Evolutionary conservation across 2,113 vertebrate genomes (phyloP).

Genomic region (Pomatostomus ruficeps): DNA sequence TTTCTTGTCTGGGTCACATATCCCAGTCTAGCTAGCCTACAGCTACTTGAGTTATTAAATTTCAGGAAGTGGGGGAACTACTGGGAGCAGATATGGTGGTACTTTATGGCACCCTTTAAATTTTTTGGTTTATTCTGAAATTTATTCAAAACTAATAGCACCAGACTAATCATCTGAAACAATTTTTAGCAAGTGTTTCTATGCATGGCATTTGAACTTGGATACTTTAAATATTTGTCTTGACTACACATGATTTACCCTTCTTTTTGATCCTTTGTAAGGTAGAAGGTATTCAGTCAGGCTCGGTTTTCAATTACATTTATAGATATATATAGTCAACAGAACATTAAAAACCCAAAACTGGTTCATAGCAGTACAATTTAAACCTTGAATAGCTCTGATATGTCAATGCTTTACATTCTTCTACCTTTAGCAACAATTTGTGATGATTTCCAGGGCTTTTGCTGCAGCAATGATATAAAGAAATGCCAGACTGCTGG

Average conservation of each 20-base stretch:
- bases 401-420: neutral
- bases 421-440: neutral
- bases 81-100: neutral
- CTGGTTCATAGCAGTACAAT: neutral
- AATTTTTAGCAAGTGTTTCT: neutral
- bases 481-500: neutral
- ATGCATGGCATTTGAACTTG: neutral
- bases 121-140: neutral
- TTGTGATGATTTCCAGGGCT: neutral
- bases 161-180: neutral
- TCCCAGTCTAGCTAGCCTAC: neutral
- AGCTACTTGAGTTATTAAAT: neutral
- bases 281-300: neutral
- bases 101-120: neutral
- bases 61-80: neutral
- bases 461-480: neutral
- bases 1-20: neutral
- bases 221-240: neutral
- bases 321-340: neutral
- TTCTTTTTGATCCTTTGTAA: neutral
- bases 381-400: neutral
- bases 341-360: neutral
- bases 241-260: neutral
- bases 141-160: neutral
- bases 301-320: neutral